phyloP scores from a whole-genome alignment of 2,113 vertebrate species.

The Sylvietta virens region DNA sequence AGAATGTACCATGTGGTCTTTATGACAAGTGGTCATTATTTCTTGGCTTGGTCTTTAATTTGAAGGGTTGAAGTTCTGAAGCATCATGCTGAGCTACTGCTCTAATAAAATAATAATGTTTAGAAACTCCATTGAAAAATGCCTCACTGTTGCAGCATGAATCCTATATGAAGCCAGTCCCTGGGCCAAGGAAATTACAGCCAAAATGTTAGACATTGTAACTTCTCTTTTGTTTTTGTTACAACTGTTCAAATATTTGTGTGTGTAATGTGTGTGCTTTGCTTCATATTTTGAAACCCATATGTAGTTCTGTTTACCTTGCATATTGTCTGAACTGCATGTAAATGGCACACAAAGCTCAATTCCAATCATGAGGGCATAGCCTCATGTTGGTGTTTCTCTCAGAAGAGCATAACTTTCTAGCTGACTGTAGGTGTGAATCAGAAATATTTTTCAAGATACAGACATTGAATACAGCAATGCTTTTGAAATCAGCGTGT shows the following conservation, averaged over 20 bases:
- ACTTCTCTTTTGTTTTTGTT: neutral
- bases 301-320: neutral
- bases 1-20: neutral
- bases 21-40: slow-evolving; percentile 13
- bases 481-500: neutral
- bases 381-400: neutral
- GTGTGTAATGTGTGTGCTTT: neutral
- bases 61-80: neutral
- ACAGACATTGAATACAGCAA: neutral
- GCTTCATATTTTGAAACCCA: neutral
- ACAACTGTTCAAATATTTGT: neutral
- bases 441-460: neutral
- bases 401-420: neutral
- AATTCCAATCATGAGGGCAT: neutral
- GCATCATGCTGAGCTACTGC: neutral
- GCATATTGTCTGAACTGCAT: neutral
- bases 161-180: neutral
- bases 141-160: neutral
- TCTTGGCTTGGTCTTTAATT: slow-evolving; percentile 2
- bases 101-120: slow-evolving; percentile 13
- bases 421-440: neutral
- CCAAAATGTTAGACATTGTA: neutral
- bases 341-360: neutral
- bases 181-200: neutral
- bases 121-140: neutral